phyloP scores from a whole-genome alignment of 2,797 vertebrate species.

The Myotis vivesi region DNA sequence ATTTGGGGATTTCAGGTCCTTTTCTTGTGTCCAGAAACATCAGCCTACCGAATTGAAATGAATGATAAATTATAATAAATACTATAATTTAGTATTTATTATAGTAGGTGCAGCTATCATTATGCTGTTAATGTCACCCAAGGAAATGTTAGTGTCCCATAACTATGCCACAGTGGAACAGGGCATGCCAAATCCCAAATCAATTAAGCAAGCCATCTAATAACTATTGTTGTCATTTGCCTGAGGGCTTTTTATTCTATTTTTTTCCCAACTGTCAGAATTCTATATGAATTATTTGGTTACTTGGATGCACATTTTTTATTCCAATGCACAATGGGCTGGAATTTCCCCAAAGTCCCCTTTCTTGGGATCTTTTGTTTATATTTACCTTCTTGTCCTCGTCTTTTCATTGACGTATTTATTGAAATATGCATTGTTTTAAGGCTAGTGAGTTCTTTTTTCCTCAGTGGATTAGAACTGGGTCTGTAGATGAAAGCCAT shows the following conservation, averaged over 20 bases:
- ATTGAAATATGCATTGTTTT: not conserved
- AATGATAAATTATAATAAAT: conserved; percentile 7
- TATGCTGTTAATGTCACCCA: not conserved
- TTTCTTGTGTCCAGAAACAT: not conserved
- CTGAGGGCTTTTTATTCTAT: not conserved
- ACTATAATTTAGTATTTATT: not conserved
- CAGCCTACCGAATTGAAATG: not conserved
- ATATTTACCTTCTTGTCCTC: not conserved
- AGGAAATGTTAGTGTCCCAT: not conserved
- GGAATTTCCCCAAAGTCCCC: not conserved
- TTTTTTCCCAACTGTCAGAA: not conserved
- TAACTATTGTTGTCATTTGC: not conserved
- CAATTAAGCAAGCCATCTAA: not conserved
- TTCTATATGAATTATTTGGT: not conserved
- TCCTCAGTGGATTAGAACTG: not conserved
- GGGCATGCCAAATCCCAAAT: not conserved
- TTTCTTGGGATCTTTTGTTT: not conserved
- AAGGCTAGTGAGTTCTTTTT: not conserved
- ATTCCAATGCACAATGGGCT: not conserved
- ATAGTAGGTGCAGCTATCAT: not conserved
- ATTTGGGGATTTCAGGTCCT: not conserved
- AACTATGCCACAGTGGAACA: not conserved
- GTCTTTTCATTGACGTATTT: not conserved
- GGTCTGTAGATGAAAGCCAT: not conserved
- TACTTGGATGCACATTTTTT: not conserved